Conservation (phyloP, 2,888 invertebrate genomes). For the Bombylius major region DNA sequence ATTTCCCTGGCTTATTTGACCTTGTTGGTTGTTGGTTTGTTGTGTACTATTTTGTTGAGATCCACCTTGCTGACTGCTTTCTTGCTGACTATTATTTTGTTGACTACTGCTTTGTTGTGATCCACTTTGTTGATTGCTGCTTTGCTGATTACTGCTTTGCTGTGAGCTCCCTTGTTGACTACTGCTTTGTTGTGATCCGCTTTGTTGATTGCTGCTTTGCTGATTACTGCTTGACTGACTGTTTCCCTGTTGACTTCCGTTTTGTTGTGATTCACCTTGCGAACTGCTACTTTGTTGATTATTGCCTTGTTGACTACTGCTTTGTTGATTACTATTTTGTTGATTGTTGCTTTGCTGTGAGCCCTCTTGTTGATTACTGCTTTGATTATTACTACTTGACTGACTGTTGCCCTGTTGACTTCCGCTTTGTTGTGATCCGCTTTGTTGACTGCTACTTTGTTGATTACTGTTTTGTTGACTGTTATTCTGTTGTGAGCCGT, state of each 20-base stretch:
- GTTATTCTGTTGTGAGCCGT: neutral
- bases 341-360: neutral
- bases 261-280: neutral
- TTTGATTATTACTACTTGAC: neutral
- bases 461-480: neutral
- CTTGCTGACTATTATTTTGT: neutral
- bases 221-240: neutral
- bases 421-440: neutral
- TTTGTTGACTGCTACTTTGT: neutral
- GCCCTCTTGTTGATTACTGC: neutral
- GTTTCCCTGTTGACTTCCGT: too few relatives aligned
- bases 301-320: neutral
- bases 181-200: neutral
- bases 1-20: neutral
- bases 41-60: neutral
- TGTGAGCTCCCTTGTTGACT: neutral
- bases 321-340: neutral
- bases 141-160: neutral
- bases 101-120: neutral
- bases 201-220: neutral
- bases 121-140: neutral
- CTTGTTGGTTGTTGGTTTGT: conserved; percentile 6
- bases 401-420: neutral
- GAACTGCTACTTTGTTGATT: neutral
- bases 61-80: neutral